Evolutionary conservation across 2,113 vertebrate species (phyloP).

Genomic region (Cephalopterus ornatus): DNA sequence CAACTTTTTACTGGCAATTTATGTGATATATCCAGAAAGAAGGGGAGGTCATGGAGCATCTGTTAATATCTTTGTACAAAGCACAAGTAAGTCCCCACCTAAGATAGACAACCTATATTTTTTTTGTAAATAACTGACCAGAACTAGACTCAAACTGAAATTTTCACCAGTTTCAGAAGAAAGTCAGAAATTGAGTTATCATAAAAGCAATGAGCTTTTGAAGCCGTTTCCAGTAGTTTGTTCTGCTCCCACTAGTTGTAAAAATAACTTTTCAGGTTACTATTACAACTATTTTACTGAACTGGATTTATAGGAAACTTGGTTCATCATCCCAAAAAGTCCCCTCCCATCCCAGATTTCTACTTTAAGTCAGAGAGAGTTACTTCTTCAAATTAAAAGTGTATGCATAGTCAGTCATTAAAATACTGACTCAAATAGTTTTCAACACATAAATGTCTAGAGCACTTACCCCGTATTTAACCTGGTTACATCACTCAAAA

Average conservation of each 20-base stretch:
- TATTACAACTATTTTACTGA: background rate
- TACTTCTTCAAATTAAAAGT: background rate
- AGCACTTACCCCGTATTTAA: slow-evolving; percentile 45
- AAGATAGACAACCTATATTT: background rate
- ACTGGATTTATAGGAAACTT: background rate
- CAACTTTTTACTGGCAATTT: background rate
- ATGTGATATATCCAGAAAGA: background rate
- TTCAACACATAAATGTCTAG: background rate
- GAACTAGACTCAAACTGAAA: background rate
- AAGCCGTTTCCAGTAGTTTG: background rate
- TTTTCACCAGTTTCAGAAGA: background rate
- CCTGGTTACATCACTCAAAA: slow-evolving; percentile 39
- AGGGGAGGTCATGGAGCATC: background rate
- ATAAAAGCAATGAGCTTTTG: background rate
- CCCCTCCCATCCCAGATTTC: background rate
- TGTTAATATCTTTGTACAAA: background rate
- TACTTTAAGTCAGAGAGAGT: background rate
- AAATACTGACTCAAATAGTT: slow-evolving; percentile 22
- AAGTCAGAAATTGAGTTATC: background rate
- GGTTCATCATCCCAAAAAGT: background rate
- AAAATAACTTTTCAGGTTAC: background rate
- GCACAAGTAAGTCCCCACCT: background rate
- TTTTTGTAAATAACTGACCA: background rate
- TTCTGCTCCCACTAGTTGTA: background rate
- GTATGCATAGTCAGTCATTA: background rate